Evolutionary conservation across 1,140 invertebrate species (phyloP), one percentile per base, ranked within the genome.

Genomic region (Holotrichia oblita): DNA sequence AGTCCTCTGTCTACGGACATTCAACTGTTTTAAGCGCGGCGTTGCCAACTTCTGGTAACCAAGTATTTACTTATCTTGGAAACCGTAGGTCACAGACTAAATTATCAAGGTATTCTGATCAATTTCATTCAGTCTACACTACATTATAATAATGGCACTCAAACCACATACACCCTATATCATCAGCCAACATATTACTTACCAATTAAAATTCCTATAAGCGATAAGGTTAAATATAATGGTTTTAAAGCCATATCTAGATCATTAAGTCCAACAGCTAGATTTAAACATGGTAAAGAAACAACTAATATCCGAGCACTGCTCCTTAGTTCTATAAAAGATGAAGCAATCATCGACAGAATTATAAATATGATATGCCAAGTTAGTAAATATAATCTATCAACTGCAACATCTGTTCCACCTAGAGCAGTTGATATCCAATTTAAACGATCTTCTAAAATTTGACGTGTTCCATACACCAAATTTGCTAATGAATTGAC

Each of bases 371-470:
- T 73, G 1, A 82, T 73, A 80, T 87, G 85, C 81, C 82, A 84
- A 8, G 86, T 48, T 40, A 86, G 80, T 1, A 85, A 42, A 77
- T 84, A 84, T 6, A 87, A 73, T 17, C 83, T 74, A 55, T 86
- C 84, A 27, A 86, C 78, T 14, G 83, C 83, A 24, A 82, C 20
- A 81, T 86, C 86, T 22, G 84, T 84, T 27, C 89, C 89, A 40
- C 89, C 91, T 14, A 92, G 84, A 89, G 87, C 77, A 86, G 83
- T 42, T 10, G 86, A 87, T 77, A 93, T 87, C 91, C 92, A 93
- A 20, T 85, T 85, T 3, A 93, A 85, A 77, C 88, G 87, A 20
- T 89, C 82, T 73, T 92, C 90, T 64, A 93, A 80, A 78, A 89
- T 87, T 40, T 81, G 55, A 59, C 87, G 85, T 81, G 91, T 90